phyloP scores from a whole-genome alignment of 2,113 vertebrate genomes.

The Felis chaus region DNA sequence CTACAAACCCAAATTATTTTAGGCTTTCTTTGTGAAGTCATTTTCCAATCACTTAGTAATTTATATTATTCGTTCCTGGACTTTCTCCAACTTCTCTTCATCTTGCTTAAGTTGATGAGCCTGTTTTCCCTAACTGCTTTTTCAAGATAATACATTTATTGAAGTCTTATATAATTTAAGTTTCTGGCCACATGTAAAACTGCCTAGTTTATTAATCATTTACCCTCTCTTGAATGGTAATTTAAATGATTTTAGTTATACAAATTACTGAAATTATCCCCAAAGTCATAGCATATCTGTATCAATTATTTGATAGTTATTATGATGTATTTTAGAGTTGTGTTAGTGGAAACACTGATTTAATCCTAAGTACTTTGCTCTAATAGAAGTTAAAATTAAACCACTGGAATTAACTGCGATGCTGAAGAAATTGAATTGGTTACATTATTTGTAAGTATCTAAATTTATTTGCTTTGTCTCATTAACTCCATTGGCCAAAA shows the following conservation, averaged over 20 bases:
- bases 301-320: conserved; percentile 60
- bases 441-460: conserved; percentile 56
- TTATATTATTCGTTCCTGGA: conserved; percentile 24
- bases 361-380: conserved; percentile 55
- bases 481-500: background rate
- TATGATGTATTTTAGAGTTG: conserved; percentile 38
- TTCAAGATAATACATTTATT: conserved; percentile 53
- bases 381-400: conserved; percentile 67
- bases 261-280: conserved; percentile 61
- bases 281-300: background rate
- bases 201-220: conserved; percentile 62
- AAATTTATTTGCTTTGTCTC: conserved; percentile 56
- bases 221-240: conserved; percentile 46
- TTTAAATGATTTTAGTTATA: conserved; percentile 61
- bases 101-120: conserved; percentile 33
- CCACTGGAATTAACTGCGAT: conserved; percentile 47
- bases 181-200: conserved; percentile 54
- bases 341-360: conserved; percentile 62
- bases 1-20: conserved; percentile 2
- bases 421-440: conserved; percentile 51
- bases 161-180: conserved; percentile 51
- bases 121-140: conserved; percentile 61
- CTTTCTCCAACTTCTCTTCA: conserved; percentile 44
- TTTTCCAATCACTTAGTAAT: conserved; percentile 37
- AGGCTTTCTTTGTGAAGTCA: conserved; percentile 29